Conservation (phyloP, 2,113 vertebrate species). For the Pelmatolapia mariae region DNA sequence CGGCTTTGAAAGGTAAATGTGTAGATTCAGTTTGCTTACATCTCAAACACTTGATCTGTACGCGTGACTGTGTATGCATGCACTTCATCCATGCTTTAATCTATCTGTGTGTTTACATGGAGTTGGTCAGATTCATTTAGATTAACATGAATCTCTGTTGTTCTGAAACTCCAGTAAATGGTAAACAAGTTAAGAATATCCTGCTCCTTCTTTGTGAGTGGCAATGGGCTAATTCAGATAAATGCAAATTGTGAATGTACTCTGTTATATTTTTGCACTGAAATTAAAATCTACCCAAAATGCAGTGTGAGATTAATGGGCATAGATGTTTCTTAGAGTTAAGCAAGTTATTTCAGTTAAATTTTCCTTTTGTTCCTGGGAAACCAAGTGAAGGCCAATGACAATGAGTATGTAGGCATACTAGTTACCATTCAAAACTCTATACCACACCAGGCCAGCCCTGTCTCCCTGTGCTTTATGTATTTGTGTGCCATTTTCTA, state of each 20-base stretch:
- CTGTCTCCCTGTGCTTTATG: neutral
- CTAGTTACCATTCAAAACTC: neutral
- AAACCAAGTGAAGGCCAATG: neutral
- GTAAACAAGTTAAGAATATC: neutral
- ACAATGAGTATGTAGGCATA: neutral
- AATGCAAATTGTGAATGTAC: neutral
- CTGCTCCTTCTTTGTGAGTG: neutral
- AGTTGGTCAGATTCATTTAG: neutral
- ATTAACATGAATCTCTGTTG: neutral
- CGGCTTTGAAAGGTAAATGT: conserved; percentile 42
- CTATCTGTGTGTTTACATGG: neutral
- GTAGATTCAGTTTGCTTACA: neutral
- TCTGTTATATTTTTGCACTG: neutral
- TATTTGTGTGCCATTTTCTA: neutral
- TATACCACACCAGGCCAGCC: neutral
- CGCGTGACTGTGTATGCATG: neutral
- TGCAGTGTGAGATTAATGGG: neutral
- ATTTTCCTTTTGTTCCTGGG: neutral
- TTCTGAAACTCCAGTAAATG: neutral
- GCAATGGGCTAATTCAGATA: neutral
- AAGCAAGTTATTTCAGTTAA: neutral
- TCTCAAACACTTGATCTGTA: neutral
- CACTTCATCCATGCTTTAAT: neutral
- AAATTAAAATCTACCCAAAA: neutral
- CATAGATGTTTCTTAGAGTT: neutral